phyloP scores from a whole-genome alignment of 2,888 invertebrate genomes.

The Polyommatus iphigenia region DNA sequence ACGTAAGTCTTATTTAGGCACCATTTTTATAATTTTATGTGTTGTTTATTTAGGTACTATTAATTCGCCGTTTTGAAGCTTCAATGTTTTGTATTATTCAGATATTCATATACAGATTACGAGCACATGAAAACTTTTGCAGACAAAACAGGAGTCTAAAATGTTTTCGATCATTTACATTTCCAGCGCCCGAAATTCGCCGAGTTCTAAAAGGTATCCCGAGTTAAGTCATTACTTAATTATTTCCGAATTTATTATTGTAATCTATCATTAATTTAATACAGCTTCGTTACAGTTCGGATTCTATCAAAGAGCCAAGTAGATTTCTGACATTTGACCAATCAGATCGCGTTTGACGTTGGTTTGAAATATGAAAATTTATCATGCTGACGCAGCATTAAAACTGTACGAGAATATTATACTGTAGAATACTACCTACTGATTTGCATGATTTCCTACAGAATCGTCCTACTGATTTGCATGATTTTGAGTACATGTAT shows the following conservation, averaged over 20 bases:
- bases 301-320: too few species aligned
- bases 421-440: too few species aligned
- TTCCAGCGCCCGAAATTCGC: neutral
- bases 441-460: too few species aligned
- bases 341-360: too few species aligned
- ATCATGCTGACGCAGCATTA: too few species aligned
- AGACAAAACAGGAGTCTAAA: neutral
- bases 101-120: neutral
- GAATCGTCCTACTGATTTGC: neutral
- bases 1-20: too few species aligned
- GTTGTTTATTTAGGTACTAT: neutral
- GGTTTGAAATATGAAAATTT: too few species aligned
- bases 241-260: neutral
- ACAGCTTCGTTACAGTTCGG: too few species aligned
- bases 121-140: neutral
- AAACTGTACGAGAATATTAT: too few species aligned
- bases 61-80: neutral
- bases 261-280: too few species aligned
- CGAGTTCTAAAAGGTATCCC: neutral
- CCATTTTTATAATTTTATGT: too few species aligned
- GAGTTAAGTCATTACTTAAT: constrained; percentile 17
- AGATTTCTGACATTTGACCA: too few species aligned
- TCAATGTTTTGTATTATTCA: neutral
- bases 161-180: neutral
- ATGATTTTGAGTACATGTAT: constrained; percentile 26